Evolutionary conservation across 2,888 invertebrate species (phyloP).

Genomic region (Lithophane ornitopus): DNA sequence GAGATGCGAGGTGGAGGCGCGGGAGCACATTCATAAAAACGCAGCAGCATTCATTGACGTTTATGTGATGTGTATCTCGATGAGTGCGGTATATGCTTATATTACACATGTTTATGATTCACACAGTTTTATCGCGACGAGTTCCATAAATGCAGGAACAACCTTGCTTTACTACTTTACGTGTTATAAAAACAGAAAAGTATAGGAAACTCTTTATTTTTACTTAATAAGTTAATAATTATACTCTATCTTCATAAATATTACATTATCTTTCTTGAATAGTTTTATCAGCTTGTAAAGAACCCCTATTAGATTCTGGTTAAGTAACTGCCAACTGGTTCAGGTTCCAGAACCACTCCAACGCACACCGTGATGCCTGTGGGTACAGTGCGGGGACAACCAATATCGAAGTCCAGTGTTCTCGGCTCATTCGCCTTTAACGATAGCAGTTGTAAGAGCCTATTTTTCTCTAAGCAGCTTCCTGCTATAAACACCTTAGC

Average conservation of each 20-base stretch:
- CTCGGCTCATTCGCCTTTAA: not conserved
- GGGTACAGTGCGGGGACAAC: not conserved
- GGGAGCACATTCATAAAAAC: conserved; percentile 68
- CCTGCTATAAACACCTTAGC: not conserved
- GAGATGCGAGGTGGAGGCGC: conserved; percentile 26
- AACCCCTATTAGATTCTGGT: not conserved
- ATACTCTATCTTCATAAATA: not conserved
- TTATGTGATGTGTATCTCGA: conserved; percentile 66
- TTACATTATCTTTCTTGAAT: not conserved
- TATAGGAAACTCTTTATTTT: conserved; percentile 26
- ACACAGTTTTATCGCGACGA: conserved; percentile 66
- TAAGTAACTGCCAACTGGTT: not conserved
- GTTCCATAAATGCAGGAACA: conserved; percentile 67
- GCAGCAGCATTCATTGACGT: conserved; percentile 67
- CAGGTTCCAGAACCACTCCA: not conserved
- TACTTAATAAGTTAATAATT: not conserved
- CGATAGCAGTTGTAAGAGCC: not conserved
- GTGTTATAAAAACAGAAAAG: conserved; percentile 27
- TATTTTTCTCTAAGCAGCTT: not conserved
- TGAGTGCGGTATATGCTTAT: conserved; percentile 56
- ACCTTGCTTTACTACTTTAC: conserved; percentile 62
- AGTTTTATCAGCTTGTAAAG: conserved; percentile 2
- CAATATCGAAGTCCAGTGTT: not conserved
- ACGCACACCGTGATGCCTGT: too few species aligned
- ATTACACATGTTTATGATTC: conserved; percentile 66